These are phyloP conservation scores for Rhogogaster chlorosoma DNA, from an alignment of 2,888 invertebrate genomes.

Conservation along the genomic window DNA sequence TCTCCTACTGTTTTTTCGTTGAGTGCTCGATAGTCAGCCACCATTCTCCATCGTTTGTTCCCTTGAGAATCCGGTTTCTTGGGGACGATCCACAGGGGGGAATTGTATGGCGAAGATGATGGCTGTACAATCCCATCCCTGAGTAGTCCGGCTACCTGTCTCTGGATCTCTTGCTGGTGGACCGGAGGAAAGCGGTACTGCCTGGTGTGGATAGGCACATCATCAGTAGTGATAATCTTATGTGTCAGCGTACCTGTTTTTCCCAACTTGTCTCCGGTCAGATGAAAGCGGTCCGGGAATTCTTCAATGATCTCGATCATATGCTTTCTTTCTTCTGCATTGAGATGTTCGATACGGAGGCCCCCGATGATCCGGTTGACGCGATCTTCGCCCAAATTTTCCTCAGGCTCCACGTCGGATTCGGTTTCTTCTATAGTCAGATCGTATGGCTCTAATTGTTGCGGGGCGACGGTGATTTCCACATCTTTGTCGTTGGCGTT, in stretches of 20 bases:
- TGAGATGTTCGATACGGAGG: neutral
- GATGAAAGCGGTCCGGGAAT: neutral
- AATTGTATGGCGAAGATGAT: conserved; percentile 65
- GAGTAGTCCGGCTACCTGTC: neutral
- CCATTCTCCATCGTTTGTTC: conserved; percentile 58
- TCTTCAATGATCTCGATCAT: neutral
- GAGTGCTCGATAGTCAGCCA: conserved; percentile 16
- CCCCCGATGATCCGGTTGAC: neutral
- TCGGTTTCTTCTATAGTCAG: neutral
- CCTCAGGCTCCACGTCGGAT: neutral
- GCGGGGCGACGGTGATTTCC: neutral
- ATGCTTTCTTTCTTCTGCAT: neutral
- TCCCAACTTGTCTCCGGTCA: conserved; percentile 3
- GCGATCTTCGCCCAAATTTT: neutral
- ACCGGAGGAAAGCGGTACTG: conserved; percentile 41
- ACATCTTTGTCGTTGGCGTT: conserved; percentile 19
- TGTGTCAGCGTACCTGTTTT: neutral
- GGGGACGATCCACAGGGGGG: conserved; percentile 68
- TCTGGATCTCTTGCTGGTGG: conserved; percentile 25
- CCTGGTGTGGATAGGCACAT: neutral
- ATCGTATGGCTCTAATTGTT: neutral
- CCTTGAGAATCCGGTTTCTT: conserved; percentile 65
- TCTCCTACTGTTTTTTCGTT: conserved; percentile 52
- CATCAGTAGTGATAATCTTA: conserved; percentile 1
- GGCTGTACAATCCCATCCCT: conserved; percentile 54